phyloP scores from a whole-genome alignment of 2,797 vertebrate genomes.

The Stomatorhinus walkeri region DNA sequence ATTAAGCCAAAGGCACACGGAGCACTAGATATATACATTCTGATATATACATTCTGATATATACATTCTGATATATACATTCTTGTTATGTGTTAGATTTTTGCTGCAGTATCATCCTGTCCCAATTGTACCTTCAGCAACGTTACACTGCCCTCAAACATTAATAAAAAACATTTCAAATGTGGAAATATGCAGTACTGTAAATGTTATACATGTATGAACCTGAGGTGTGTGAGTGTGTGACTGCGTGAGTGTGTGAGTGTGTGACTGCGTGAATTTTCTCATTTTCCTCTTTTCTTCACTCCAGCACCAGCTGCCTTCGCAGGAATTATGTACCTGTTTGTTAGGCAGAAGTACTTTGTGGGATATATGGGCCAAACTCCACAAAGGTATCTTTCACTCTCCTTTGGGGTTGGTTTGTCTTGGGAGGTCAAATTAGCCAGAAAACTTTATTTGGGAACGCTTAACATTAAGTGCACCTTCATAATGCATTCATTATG shows the following conservation, averaged over 20 bases:
- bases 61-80: background rate
- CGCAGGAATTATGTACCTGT: constrained; percentile 81
- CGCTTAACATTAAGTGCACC: background rate
- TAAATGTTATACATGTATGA: background rate
- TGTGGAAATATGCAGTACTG: background rate
- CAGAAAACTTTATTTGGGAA: background rate
- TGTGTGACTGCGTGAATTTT: too few species aligned
- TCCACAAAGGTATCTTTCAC: constrained; percentile 73
- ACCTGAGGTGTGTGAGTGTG: background rate
- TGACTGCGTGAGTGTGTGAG: background rate
- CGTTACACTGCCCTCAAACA: background rate
- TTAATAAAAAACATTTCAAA: background rate
- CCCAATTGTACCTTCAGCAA: background rate
- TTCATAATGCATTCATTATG: too few species aligned
- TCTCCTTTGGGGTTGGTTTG: background rate
- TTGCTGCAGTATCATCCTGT: background rate
- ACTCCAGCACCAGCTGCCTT: constrained; percentile 80
- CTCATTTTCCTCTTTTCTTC: background rate
- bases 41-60: background rate
- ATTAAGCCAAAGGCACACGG: background rate
- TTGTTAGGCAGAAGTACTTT: constrained; percentile 92
- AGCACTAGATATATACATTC: background rate
- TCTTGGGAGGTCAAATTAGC: background rate
- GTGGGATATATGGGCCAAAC: constrained; percentile 87
- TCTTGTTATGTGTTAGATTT: background rate